Evolutionary conservation across 2,113 vertebrate genomes (phyloP).

Genomic region (Bubalus kerabau): DNA sequence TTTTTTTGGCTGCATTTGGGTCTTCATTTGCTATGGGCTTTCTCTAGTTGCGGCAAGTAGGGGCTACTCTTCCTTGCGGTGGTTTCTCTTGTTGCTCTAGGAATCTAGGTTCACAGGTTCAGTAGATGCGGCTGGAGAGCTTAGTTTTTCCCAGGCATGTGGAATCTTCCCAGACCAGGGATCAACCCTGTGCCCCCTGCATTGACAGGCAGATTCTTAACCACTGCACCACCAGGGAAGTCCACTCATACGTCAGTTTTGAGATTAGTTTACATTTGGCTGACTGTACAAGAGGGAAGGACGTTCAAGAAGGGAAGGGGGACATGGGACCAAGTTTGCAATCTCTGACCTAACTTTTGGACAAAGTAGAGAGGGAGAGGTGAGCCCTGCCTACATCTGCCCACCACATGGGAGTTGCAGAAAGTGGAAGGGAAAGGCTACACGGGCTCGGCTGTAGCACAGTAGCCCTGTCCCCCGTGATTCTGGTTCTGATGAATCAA

Average conservation of each 20-base stretch:
- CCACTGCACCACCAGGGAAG: not conserved
- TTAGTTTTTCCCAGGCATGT: not conserved
- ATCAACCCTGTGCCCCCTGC: not conserved
- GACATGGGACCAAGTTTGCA: no score
- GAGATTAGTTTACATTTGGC: not conserved
- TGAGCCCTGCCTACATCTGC: not conserved
- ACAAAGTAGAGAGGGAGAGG: not conserved
- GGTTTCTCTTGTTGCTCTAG: not conserved
- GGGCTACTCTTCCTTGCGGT: not conserved
- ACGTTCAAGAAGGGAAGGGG: not conserved
- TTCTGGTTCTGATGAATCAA: not conserved
- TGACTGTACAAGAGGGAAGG: not conserved
- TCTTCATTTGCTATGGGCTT: not conserved
- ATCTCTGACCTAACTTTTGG: not conserved
- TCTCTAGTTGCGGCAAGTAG: not conserved
- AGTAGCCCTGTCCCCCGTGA: not conserved
- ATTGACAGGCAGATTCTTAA: not conserved
- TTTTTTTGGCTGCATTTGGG: not conserved
- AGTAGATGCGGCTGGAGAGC: not conserved
- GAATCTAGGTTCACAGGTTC: not conserved
- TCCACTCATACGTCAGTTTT: not conserved
- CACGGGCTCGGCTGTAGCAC: no score
- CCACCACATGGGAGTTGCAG: accelerated
- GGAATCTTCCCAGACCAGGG: not conserved
- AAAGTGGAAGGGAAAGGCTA: not conserved